A percentile compares a stretch with the other conserved stretches of the same genome.
These are phyloP conservation scores for Coregonus clupeaformis DNA, from an alignment of 2,113 vertebrate genomes.

Conservation along the genomic window DNA sequence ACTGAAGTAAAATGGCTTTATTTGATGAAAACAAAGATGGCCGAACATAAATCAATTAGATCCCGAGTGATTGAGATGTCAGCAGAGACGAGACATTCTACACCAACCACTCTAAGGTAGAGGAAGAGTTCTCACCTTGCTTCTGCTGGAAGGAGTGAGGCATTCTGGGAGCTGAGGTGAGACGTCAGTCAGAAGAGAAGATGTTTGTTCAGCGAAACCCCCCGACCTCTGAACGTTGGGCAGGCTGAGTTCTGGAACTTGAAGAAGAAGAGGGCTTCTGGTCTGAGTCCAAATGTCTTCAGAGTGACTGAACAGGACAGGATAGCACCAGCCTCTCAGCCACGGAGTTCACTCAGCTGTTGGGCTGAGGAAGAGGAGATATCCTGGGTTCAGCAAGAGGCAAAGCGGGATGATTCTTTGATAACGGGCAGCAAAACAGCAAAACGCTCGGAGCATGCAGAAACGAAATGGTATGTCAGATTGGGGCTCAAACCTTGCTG, in stretches of 20 bases:
- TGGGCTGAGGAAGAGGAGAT: conserved; percentile 12
- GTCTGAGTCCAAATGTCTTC: conserved; percentile 27
- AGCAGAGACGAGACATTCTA: no score
- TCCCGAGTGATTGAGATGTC: no score
- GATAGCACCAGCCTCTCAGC: neutral
- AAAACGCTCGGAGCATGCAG: conserved; percentile 35
- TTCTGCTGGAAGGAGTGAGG: conserved; percentile 73
- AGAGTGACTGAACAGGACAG: neutral
- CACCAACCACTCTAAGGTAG: no score
- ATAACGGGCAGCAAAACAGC: neutral
- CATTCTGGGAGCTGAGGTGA: conserved; percentile 67
- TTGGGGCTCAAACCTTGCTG: conserved; percentile 24
- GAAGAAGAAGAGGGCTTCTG: conserved; percentile 26
- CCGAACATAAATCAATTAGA: no score
- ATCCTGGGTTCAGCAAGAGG: conserved; percentile 9
- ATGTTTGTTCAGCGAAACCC: conserved; percentile 19
- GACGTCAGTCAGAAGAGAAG: conserved; percentile 3
- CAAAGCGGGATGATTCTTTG: conserved; percentile 14
- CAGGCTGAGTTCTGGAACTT: conserved; percentile 37
- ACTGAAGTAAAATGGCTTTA: no score
- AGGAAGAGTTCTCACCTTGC: conserved; percentile 65
- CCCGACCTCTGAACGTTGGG: conserved; percentile 37
- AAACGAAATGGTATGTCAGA: conserved; percentile 28
- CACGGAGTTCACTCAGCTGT: conserved; percentile 28
- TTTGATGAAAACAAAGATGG: no score